Evolutionary conservation across 2,113 vertebrate species (phyloP).

Genomic region (Heptranchias perlo): DNA sequence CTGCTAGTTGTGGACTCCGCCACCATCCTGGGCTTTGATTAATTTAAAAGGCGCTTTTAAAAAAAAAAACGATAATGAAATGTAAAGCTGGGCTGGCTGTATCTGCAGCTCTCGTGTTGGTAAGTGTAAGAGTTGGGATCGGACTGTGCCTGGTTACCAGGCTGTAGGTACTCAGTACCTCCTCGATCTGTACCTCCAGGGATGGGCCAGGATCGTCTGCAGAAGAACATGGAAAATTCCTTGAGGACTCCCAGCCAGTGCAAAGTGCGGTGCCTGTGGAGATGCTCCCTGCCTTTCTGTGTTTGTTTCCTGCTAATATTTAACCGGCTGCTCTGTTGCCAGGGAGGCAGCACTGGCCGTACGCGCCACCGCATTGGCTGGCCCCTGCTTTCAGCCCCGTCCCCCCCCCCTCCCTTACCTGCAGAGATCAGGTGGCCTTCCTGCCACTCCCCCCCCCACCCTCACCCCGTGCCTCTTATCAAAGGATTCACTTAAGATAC

Average conservation of each 20-base stretch:
- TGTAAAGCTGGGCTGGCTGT: no score
- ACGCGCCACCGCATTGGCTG: background rate
- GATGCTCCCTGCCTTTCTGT: background rate
- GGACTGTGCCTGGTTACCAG: background rate
- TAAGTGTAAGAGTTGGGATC: background rate
- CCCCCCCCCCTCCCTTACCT: background rate
- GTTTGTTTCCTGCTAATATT: conserved; percentile 2
- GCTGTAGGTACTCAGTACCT: background rate
- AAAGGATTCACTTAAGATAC: background rate
- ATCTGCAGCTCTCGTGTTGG: background rate
- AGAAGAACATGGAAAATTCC: background rate
- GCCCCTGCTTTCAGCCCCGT: no score
- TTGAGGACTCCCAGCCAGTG: background rate
- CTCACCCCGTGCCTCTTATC: background rate
- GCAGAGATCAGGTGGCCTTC: background rate
- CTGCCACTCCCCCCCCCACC: background rate
- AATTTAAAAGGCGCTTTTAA: no score
- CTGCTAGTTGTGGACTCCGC: no score
- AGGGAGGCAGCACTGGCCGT: background rate
- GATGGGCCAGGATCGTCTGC: background rate
- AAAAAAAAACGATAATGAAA: no score
- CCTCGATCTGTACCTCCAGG: background rate
- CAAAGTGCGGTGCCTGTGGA: background rate
- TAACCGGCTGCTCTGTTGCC: background rate
- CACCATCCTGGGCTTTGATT: no score